These are phyloP conservation scores for Osmerus eperlanus DNA, from an alignment of 2,113 vertebrate species.

Conservation along the genomic window DNA sequence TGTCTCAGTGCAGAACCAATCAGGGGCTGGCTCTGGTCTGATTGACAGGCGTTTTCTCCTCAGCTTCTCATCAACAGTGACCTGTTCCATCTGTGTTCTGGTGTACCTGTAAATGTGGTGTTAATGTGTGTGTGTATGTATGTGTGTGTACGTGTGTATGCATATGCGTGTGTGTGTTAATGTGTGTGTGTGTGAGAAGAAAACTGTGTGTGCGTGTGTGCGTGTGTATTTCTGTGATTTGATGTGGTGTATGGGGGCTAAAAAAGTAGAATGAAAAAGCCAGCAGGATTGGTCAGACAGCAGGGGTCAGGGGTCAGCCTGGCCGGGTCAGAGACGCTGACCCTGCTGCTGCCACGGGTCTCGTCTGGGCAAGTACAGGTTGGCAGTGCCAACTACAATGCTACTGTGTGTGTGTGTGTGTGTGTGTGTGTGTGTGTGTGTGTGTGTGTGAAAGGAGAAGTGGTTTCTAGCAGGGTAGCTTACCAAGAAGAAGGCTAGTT, in stretches of 20 bases:
- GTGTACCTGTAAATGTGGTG: slow-evolving; percentile 3
- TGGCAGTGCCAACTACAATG: no score
- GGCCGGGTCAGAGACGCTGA: no score
- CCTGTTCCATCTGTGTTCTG: slow-evolving; percentile 6
- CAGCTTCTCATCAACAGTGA: background rate
- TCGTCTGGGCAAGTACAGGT: no score
- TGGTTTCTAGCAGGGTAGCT: no score
- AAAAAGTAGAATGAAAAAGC: slow-evolving; percentile 15
- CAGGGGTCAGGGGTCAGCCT: no score
- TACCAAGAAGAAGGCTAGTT: no score
- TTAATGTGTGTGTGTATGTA: background rate
- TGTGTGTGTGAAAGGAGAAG: no score
- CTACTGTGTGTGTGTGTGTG: no score
- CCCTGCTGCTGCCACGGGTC: no score
- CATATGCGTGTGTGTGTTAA: slow-evolving; percentile 13
- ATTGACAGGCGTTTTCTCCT: background rate
- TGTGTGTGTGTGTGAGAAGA: background rate
- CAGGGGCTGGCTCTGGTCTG: background rate
- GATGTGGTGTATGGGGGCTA: background rate
- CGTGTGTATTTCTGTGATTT: background rate
- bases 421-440: no score
- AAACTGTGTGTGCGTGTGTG: background rate
- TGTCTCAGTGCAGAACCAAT: background rate
- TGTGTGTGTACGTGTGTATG: slow-evolving; percentile 12
- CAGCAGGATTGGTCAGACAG: background rate